Base-by-base conservation (phyloP, 2,797 vertebrate species). In the Galago senegalensis region DNA sequence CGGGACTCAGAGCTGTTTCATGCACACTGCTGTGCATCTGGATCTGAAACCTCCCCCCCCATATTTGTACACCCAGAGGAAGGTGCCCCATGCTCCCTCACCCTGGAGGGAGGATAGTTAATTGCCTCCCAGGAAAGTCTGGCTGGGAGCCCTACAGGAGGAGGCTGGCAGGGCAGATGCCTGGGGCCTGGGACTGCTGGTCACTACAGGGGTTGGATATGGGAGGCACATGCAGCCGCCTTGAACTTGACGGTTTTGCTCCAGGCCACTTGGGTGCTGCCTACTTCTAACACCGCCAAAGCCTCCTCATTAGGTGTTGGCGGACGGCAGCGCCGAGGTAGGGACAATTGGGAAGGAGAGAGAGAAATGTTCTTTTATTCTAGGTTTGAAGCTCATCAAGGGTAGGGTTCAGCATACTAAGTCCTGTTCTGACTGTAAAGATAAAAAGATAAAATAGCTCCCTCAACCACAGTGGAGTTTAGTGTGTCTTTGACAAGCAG, bases 381-480 rank as follows among this genome's bases (percentile, higher is more conserved):
- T 56, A 46, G 82, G 93, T 93, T 67, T 94, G 94, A 90, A 97
- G 73, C 72, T 84, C 91, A 86, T 88, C 89, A 60, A 89, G 93
- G 76, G 76, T 94, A 93, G 77, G 92, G 97, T 72, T 93, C 89
- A 77, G 97, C 93, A 94, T 94, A 91, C 85, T 80, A 97, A 97
- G 91, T 96, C 92, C 75, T 94, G 93, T 82, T 82, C 94, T 96
- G 87, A 96, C 75, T 90, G 87, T 69, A 97, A 67, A 97, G 94
- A 79, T 29, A 89, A 97, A 95, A 37, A 63, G 97, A 96, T 61
- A 97, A 96, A 97, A 88, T 56, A 61, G 82, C 37, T 96, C 46
- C 95, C 96, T 97, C 65, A 91, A 75, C 92, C 89, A 40, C 89
- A 83, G 63, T 0, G 17, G 87, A 94, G 73, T 94, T 65, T 20